phyloP scores from a whole-genome alignment of 2,888 invertebrate genomes.

The Idaea biselata region DNA sequence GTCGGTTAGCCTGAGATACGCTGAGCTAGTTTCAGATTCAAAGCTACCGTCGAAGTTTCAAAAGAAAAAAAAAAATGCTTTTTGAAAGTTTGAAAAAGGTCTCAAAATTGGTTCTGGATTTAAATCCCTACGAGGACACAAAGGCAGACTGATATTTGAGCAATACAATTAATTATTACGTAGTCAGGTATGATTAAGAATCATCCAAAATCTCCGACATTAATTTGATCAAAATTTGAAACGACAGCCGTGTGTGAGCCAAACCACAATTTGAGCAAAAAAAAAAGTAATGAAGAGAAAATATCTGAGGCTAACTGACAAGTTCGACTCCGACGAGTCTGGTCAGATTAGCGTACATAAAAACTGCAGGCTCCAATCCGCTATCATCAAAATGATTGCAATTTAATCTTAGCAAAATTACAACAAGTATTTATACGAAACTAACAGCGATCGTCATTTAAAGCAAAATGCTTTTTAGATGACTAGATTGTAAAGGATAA shows the following conservation, averaged over 20 bases:
- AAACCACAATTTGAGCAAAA: constrained; percentile 11
- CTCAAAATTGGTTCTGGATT: too few species aligned
- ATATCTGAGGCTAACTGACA: constrained; percentile 31
- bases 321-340: constrained; percentile 40
- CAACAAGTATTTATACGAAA: too few species aligned
- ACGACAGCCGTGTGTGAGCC: constrained; percentile 13
- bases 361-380: constrained; percentile 37
- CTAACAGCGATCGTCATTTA: constrained; percentile 11
- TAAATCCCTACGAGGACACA: too few species aligned
- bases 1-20: constrained; percentile 21
- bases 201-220: constrained; percentile 18
- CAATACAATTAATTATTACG: too few species aligned
- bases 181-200: too few species aligned
- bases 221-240: constrained; percentile 19
- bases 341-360: constrained; percentile 37
- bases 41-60: constrained; percentile 14
- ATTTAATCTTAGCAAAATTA: constrained; percentile 39
- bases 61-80: too few species aligned
- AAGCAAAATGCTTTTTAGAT: too few species aligned
- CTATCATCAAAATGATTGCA: constrained; percentile 47
- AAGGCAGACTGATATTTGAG: too few species aligned
- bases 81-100: too few species aligned
- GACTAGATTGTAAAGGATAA: not conserved
- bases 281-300: constrained; percentile 29
- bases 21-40: constrained; percentile 24